These are phyloP conservation scores for Craterocephalus amniculus DNA, from an alignment of 2,797 vertebrate genomes.

Conservation along the genomic window DNA sequence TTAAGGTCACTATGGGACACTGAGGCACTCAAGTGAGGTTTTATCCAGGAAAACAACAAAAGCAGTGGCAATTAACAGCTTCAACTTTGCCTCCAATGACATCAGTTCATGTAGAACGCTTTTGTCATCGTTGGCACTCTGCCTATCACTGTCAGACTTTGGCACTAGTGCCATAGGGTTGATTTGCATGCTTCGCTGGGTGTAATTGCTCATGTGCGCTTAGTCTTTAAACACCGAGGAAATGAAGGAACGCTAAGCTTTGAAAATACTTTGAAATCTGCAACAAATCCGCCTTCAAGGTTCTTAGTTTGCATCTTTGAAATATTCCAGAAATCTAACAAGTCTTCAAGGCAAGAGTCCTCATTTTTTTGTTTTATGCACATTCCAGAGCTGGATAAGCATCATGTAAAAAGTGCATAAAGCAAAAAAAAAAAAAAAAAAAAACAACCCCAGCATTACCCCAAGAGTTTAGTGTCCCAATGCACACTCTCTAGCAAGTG, in stretches of 20 bases:
- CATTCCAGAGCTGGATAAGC: conserved; percentile 3
- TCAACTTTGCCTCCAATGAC: conserved; percentile 58
- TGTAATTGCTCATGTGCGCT: conserved; percentile 58
- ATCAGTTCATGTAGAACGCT: conserved; percentile 55
- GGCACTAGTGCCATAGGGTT: conserved; percentile 62
- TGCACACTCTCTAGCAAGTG: conserved; percentile 51
- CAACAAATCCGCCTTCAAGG: conserved; percentile 2
- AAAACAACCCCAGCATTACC: neutral
- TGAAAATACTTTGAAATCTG: conserved; percentile 20
- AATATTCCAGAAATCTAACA: neutral
- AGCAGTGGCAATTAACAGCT: neutral
- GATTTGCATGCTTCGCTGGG: conserved; percentile 54
- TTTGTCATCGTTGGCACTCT: conserved; percentile 72
- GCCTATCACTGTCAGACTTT: conserved; percentile 80
- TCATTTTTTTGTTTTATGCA: neutral
- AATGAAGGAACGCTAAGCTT: conserved; percentile 13
- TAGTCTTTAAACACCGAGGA: conserved; percentile 42
- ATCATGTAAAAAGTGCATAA: conserved; percentile 14
- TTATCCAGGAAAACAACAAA: conserved; percentile 1
- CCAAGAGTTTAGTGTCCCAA: conserved; percentile 49
- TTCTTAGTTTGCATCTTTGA: conserved; percentile 17
- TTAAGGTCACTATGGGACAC: conserved; percentile 32
- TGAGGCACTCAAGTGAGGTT: neutral
- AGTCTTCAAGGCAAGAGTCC: neutral
- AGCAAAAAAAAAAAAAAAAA: neutral